Percentiles rank a stretch among this genome's conserved stretches.
These are phyloP conservation scores for Campylorhamphus procurvoides DNA, from an alignment of 2,113 vertebrate genomes.

Conservation along the genomic window DNA sequence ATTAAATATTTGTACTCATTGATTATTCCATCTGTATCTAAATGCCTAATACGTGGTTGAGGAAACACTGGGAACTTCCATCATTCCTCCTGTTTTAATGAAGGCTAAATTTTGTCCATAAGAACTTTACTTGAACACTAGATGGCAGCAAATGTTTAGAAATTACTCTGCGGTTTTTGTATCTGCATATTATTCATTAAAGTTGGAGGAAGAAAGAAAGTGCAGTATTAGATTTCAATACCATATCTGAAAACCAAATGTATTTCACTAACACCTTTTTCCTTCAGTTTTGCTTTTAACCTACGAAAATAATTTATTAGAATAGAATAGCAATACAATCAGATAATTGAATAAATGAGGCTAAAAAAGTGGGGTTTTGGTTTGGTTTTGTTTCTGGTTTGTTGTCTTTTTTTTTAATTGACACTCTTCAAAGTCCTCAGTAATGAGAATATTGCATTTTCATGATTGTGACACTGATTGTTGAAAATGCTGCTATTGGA, in stretches of 20 bases:
- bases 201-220: neutral
- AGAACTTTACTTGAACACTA: constrained; percentile 46
- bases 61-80: neutral
- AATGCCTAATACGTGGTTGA: neutral
- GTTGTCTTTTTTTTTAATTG: neutral
- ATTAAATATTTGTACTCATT: neutral
- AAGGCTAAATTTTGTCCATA: neutral
- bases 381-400: neutral
- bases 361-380: neutral
- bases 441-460: neutral
- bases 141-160: constrained; percentile 76
- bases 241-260: neutral
- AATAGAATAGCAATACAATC: neutral
- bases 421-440: neutral
- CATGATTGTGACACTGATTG: neutral
- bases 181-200: constrained; percentile 50
- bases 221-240: neutral
- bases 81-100: neutral
- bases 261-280: neutral
- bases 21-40: neutral
- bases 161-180: constrained; percentile 5
- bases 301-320: neutral
- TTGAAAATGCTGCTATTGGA: neutral
- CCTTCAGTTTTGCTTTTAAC: neutral
- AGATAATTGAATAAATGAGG: neutral